Evolutionary conservation across 2,888 invertebrate genomes (phyloP), one percentile per base, ranked within the genome.

Genomic region (Arge pagana): DNA sequence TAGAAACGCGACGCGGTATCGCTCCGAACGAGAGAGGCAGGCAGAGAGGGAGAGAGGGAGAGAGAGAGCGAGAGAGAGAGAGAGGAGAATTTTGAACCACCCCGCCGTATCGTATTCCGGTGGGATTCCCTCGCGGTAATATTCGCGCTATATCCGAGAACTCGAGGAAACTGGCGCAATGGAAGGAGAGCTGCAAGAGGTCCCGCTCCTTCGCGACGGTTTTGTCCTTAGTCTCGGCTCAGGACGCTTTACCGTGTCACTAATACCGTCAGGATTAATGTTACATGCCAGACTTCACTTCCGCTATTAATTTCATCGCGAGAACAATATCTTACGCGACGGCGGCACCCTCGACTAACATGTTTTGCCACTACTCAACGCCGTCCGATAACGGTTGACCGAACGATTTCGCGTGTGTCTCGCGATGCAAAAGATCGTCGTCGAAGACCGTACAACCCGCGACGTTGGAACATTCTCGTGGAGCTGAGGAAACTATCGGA

Each of bases 291-390:
- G 55, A 52, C 60, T 62, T 68, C 67, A 62, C 63, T 59, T 57
- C 65, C 50, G 65, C 71, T 68, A 72, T 71, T 72, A 71, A 71
- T 71, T 71, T 69, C 64, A 71, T 69, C 65, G 65, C 53, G 54
- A 59, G 63, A 72, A 68, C 67, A 70, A 71, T 71, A 71, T 69
- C 69, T 70, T 66, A 66, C 55, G 62, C 60, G 61, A 52, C 55
- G 55, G 56, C 58, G 58, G 53, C 52, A 55, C 52, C 40, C 48
- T 53, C 58, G n/a, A n/a, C n/a, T n/a, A n/a, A n/a, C n/a, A n/a
- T n/a, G n/a, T n/a, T n/a, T n/a, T n/a, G n/a, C n/a, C n/a, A n/a
- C n/a, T 45, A 19, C 19, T n/a, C n/a, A n/a, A n/a, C n/a, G n/a
- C n/a, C n/a, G n/a, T n/a, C n/a, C n/a, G n/a, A n/a, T n/a, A n/a